A percentile compares a stretch with the other conserved stretches of the same genome.
phyloP scores from a whole-genome alignment of 1,140 invertebrate genomes.

The Drosophila malerkotliana region DNA sequence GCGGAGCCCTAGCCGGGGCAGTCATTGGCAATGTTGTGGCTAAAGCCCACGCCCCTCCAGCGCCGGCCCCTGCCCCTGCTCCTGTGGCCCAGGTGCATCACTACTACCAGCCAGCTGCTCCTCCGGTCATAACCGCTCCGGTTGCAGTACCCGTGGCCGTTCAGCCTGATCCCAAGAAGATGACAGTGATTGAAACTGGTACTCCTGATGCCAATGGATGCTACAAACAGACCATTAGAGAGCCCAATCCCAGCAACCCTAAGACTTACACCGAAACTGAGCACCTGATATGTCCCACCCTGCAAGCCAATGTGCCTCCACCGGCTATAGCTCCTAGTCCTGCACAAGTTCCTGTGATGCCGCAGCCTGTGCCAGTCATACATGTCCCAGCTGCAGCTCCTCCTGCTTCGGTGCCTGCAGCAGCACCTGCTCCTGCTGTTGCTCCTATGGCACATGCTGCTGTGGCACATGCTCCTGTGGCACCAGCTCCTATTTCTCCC shows the following conservation, averaged over 20 bases:
- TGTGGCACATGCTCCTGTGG: background rate
- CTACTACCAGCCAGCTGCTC: conserved; percentile 6
- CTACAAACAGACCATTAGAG: conserved; percentile 57
- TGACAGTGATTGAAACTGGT: conserved; percentile 54
- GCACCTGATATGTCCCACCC: conserved; percentile 56
- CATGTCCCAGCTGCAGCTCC: conserved; percentile 6
- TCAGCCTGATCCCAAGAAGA: conserved; percentile 13
- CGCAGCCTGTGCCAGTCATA: conserved; percentile 36
- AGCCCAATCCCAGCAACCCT: conserved; percentile 42
- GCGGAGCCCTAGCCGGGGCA: conserved; percentile 56
- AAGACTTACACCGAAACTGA: conserved; percentile 60
- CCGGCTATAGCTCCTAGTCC: conserved; percentile 17
- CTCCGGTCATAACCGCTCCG: conserved; percentile 1
- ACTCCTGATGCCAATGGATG: conserved; percentile 53
- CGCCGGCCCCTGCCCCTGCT: conserved; percentile 18
- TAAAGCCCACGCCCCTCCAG: conserved; percentile 15
- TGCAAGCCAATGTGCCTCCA: conserved; percentile 16
- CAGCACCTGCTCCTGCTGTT: background rate
- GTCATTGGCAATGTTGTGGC: conserved; percentile 35
- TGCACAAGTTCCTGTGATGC: conserved; percentile 41
- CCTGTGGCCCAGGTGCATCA: conserved; percentile 43
- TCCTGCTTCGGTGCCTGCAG: conserved; percentile 1
- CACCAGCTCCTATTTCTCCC: background rate
- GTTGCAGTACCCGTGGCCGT: conserved; percentile 2
- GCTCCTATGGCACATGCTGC: background rate